Evolutionary conservation across 2,888 invertebrate genomes (phyloP).

Genomic region (Eilema sororculum): DNA sequence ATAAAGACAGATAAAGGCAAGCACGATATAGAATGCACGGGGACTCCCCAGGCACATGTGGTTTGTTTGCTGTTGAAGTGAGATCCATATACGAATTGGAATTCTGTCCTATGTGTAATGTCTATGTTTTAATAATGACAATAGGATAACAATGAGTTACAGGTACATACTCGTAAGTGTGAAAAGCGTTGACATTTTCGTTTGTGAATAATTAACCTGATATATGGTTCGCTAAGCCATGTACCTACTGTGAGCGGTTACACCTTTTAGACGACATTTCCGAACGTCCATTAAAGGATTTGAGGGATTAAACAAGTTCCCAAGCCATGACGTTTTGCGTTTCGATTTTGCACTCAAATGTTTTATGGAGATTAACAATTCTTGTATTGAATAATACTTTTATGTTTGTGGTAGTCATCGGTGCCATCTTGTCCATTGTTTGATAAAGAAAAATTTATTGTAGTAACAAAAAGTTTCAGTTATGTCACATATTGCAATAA

Average conservation of each 20-base stretch:
- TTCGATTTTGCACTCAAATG: slow-evolving; percentile 62
- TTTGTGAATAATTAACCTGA: slow-evolving; percentile 43
- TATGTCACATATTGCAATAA: too few species aligned
- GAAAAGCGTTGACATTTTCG: slow-evolving; percentile 21
- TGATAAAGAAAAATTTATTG: background rate
- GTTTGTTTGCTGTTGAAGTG: too few species aligned
- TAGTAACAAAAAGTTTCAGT: too few species aligned
- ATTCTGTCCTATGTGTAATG: too few species aligned
- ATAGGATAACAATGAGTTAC: slow-evolving; percentile 16
- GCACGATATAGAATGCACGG: too few species aligned
- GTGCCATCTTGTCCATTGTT: background rate
- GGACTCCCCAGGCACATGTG: too few species aligned
- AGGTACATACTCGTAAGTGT: slow-evolving; percentile 15
- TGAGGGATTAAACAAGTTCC: slow-evolving; percentile 69
- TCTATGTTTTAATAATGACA: slow-evolving; percentile 11
- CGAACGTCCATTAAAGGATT: slow-evolving; percentile 81
- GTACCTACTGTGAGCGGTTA: slow-evolving; percentile 53
- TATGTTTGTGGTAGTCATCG: background rate
- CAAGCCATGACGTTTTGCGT: slow-evolving; percentile 54
- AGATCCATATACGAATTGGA: too few species aligned
- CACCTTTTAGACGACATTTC: slow-evolving; percentile 72
- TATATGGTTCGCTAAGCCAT: slow-evolving; percentile 44
- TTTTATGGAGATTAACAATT: slow-evolving; percentile 50
- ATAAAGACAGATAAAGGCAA: too few species aligned
- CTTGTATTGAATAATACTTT: slow-evolving; percentile 14